A percentile compares a stretch with the other conserved stretches of the same genome.
Evolutionary conservation across 2,888 invertebrate species (phyloP).

Genomic region (Nomada lathburiana): DNA sequence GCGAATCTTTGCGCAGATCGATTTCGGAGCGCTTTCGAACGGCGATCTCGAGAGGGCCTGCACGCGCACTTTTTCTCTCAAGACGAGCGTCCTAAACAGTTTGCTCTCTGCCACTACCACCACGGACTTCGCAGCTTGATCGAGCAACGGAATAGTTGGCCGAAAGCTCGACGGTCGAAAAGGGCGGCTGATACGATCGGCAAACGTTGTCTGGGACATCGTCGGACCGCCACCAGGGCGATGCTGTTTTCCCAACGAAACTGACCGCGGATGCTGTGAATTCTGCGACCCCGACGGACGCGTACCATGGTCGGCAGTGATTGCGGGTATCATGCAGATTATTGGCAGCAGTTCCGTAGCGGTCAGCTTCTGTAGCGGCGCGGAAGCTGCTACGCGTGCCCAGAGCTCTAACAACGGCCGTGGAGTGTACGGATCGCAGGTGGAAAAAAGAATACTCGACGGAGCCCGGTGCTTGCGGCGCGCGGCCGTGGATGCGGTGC

Average conservation of each 20-base stretch:
- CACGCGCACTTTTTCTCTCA: too few species aligned
- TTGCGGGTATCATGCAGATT: slow-evolving; percentile 65
- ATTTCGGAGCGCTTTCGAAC: slow-evolving; percentile 32
- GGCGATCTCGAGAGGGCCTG: too few species aligned
- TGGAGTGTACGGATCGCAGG: slow-evolving; percentile 35
- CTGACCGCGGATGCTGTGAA: slow-evolving; percentile 36
- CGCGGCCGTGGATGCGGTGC: slow-evolving; percentile 32
- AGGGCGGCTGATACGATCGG: background rate
- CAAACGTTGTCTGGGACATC: background rate
- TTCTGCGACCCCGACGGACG: slow-evolving; percentile 28
- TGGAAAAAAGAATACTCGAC: slow-evolving; percentile 12
- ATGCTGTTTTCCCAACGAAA: slow-evolving; percentile 27
- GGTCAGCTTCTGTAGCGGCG: slow-evolving; percentile 55
- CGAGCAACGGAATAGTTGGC: too few species aligned
- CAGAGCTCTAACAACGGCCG: slow-evolving; percentile 54
- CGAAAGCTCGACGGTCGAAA: background rate
- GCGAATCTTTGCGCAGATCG: slow-evolving; percentile 50
- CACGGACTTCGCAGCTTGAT: too few species aligned
- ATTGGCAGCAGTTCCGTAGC: slow-evolving; percentile 63
- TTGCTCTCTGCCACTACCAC: too few species aligned
- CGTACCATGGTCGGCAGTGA: slow-evolving; percentile 53
- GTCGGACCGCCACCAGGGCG: too few species aligned
- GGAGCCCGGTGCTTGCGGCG: slow-evolving; percentile 24
- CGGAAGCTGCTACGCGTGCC: slow-evolving; percentile 38
- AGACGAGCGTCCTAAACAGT: too few species aligned